Conservation (phyloP, 2,888 invertebrate genomes). For the Mythimna albipuncta region DNA sequence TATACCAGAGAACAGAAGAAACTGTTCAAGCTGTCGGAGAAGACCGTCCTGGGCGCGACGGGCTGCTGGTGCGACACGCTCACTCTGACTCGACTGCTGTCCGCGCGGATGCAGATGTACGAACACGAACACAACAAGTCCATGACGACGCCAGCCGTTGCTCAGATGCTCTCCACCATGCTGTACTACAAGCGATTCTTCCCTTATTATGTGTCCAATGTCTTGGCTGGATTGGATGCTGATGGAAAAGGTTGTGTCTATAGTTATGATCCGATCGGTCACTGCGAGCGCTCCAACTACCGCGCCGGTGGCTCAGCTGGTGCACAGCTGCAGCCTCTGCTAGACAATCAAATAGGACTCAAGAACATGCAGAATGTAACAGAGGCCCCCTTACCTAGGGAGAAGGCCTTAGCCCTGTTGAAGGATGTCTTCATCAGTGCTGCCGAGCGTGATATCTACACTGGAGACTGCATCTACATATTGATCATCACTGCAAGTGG, state of each 20-base stretch:
- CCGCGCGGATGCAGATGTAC: slow-evolving; percentile 98
- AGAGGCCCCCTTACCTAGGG: slow-evolving; percentile 92
- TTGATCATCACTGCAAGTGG: slow-evolving; percentile 97
- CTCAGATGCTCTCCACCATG: slow-evolving; percentile 98
- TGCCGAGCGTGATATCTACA: slow-evolving; percentile 99
- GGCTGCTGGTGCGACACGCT: slow-evolving; percentile 99
- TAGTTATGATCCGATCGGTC: slow-evolving; percentile 99
- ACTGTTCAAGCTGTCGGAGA: slow-evolving; percentile 94
- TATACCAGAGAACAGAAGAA: slow-evolving; percentile 97
- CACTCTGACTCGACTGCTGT: slow-evolving; percentile 95
- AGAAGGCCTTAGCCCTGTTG: slow-evolving; percentile 95
- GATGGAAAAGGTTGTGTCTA: slow-evolving; percentile 98
- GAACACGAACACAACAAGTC: slow-evolving; percentile 97
- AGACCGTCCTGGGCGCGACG: slow-evolving; percentile 97
- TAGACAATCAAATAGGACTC: slow-evolving; percentile 98
- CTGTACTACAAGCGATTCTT: slow-evolving; percentile 99
- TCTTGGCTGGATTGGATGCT: slow-evolving; percentile 97
- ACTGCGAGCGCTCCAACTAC: slow-evolving; percentile 96
- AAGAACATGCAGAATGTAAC: slow-evolving; percentile 95
- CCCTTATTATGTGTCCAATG: slow-evolving; percentile 99
- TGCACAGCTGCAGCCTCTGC: slow-evolving; percentile 96
- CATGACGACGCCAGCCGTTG: slow-evolving; percentile 97
- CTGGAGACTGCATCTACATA: slow-evolving; percentile 97
- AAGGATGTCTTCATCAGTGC: slow-evolving; percentile 99
- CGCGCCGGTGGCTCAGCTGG: slow-evolving; percentile 98